Conservation (phyloP, 2,888 invertebrate species). For the Eupithecia insigniata region DNA sequence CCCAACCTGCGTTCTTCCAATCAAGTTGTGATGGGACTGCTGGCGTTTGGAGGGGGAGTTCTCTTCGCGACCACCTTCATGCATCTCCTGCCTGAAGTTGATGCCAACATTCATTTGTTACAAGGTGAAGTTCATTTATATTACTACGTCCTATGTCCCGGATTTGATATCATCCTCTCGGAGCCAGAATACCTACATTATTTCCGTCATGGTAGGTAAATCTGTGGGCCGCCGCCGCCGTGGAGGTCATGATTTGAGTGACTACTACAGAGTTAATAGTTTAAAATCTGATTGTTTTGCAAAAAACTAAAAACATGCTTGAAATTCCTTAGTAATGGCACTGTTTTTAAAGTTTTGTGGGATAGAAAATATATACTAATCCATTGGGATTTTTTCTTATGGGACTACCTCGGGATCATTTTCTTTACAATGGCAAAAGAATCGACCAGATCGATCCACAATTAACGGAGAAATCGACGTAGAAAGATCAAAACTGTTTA, state of each 20-base stretch:
- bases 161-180: conserved; percentile 10
- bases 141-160: conserved; percentile 9
- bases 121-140: conserved; percentile 70
- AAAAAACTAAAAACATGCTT: too few relatives aligned
- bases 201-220: conserved; percentile 8
- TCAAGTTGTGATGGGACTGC: conserved; percentile 84
- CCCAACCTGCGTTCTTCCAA: conserved; percentile 79
- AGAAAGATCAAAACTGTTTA: too few relatives aligned
- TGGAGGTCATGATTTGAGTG: not conserved
- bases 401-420: too few relatives aligned
- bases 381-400: too few relatives aligned
- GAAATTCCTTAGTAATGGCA: too few relatives aligned
- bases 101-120: conserved; percentile 86
- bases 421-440: too few relatives aligned
- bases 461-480: too few relatives aligned
- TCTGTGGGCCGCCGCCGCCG: not conserved
- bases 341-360: too few relatives aligned
- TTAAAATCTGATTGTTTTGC: too few relatives aligned
- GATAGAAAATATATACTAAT: too few relatives aligned
- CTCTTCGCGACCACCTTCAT: conserved; percentile 92
- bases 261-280: too few relatives aligned
- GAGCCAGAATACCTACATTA: not conserved
- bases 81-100: conserved; percentile 92
- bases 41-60: conserved; percentile 93
- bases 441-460: too few relatives aligned